Conservation (phyloP, 1,140 invertebrate species). For the Xylocopa sonorina region DNA sequence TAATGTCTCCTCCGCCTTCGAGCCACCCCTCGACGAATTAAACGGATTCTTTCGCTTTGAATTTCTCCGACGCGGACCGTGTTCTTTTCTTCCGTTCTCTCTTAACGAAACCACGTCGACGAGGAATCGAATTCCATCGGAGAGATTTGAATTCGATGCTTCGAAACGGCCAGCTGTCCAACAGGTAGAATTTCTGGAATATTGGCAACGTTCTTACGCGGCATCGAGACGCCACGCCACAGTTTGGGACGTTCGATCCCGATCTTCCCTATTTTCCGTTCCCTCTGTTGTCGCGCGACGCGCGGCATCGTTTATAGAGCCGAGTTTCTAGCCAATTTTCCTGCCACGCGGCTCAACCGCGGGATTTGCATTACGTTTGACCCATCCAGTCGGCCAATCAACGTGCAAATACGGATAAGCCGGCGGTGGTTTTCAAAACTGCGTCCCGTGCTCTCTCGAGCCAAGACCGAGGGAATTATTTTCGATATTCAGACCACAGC, state of each 20-base stretch:
- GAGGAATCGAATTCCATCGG: conserved; percentile 9
- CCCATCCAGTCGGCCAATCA: conserved; percentile 48
- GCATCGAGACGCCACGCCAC: not conserved
- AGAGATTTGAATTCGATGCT: conserved; percentile 23
- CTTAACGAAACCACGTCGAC: no score
- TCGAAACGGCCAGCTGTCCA: not conserved
- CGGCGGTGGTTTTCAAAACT: conserved; percentile 21
- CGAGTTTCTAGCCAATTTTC: conserved; percentile 41
- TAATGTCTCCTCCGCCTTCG: not conserved
- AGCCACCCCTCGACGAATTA: no score
- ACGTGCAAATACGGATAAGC: conserved; percentile 60
- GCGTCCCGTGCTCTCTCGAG: not conserved
- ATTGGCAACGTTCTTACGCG: conserved; percentile 10
- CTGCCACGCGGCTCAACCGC: not conserved
- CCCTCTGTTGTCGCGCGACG: not conserved
- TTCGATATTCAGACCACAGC: not conserved
- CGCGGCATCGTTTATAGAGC: conserved; percentile 32
- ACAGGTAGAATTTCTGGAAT: conserved; percentile 23
- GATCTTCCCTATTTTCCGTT: not conserved
- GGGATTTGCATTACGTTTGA: conserved; percentile 58
- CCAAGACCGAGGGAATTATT: not conserved
- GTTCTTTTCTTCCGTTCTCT: no score
- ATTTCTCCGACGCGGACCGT: not conserved
- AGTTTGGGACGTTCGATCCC: conserved; percentile 15
- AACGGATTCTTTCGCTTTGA: not conserved